phyloP scores from a whole-genome alignment of 1,140 invertebrate genomes.

The Rhynchophorus ferrugineus region DNA sequence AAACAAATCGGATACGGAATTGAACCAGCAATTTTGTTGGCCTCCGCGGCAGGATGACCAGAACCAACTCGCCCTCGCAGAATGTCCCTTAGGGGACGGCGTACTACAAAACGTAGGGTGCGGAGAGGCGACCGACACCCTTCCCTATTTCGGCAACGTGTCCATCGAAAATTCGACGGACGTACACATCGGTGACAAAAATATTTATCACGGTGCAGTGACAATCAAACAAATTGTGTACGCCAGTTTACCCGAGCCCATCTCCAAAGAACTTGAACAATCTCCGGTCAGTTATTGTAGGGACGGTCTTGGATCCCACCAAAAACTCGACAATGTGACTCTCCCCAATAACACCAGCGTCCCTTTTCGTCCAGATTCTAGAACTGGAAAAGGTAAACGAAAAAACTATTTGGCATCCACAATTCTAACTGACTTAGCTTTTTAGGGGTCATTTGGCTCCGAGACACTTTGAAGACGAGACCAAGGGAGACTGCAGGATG shows the following conservation, averaged over 20 bases:
- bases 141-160: conserved; percentile 47
- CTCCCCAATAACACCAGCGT: too few relatives aligned
- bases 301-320: too few relatives aligned
- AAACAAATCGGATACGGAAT: too few relatives aligned
- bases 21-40: too few relatives aligned
- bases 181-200: conserved; percentile 57
- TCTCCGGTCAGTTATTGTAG: too few relatives aligned
- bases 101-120: neutral
- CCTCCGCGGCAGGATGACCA: neutral
- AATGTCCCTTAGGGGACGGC: neutral
- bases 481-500: conserved; percentile 7
- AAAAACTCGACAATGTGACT: too few relatives aligned
- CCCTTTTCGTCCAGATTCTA: too few relatives aligned
- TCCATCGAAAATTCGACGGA: conserved; percentile 52
- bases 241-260: conserved; percentile 20
- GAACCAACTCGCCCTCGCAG: neutral
- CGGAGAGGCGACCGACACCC: neutral
- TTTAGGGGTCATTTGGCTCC: conserved; percentile 17
- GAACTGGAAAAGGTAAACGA: too few relatives aligned
- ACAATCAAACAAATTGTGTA: conserved; percentile 58
- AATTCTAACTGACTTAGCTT: too few relatives aligned
- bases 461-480: conserved; percentile 10
- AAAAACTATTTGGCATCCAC: too few relatives aligned
- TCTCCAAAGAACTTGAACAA: too few relatives aligned
- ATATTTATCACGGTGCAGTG: conserved; percentile 56